Evolutionary conservation across 2,888 invertebrate species (phyloP), one percentile per base, ranked within the genome.

Genomic region (Zaprionus lineosus): DNA sequence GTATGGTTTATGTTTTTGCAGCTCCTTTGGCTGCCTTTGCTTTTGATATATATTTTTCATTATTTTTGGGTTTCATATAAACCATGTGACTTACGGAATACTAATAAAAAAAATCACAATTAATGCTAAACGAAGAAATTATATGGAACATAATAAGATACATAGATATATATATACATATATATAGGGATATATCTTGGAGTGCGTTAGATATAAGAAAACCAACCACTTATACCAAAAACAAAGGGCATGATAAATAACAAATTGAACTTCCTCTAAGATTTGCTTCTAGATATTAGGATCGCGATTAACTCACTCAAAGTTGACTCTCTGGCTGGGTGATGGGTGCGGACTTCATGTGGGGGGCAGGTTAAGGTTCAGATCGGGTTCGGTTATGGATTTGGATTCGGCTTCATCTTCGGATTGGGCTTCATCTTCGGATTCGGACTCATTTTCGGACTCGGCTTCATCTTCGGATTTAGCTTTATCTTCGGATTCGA

Each of bases 21-120:
- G 74, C 58, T 44, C 69, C 58, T 67, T 65, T 65, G 65, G 39
- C 77, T 76, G 57, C 70, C 21, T 40, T 65, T 84, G 76, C 76
- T 28, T 56, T 56, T 53, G 36, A 43, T 50, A 65, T 74, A 60
- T 78, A 77, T 84, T 84, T 79, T 79, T 79, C 28, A 63, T 67
- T 51, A 60, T 84, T 78, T 78, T 81, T 79, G 78, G 78, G 78
- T 74, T 79, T 84, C 84, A 56, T 84, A 58, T 52, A 79, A 79
- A 79, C 84, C 78, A 74, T 81, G 53, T 67, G 77, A 77, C 78
- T 79, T 84, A 78, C 83, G 79, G 73, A 78, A 84, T 78, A 78
- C 34, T 67, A 61, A 43, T 46, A 28, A 2, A 39, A 48, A 57
- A 64, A 61, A 58, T 67, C 34, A 33, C 44, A 59, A 43, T 65